Base-by-base conservation (phyloP, 2,888 invertebrate species). In the Sphinx pinastri region DNA sequence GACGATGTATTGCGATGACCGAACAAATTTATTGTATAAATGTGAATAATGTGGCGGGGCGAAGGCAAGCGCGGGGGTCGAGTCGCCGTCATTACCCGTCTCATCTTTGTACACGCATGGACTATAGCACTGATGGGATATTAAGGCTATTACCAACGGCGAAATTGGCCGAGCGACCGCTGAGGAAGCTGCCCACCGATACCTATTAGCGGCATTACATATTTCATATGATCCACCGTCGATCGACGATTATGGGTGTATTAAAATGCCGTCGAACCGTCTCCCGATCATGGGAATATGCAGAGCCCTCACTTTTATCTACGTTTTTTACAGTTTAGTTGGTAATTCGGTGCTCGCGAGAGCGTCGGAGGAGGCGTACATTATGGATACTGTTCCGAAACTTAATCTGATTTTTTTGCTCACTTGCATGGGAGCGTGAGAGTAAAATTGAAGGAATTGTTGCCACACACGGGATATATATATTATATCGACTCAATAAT, bases 191-290 rank as follows among this genome's bases (percentile, higher is more conserved):
- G 86, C 90, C 88, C 88, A 84, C 88, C 86, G 83, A 88, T 85
- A 87, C 90, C 91, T 92, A 93, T 92, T 92, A 92, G 91, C 88
- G 89, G 89, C 87, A 92, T 91, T 91, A 91, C 91, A 92, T 92
- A 92, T 92, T 92, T 91, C 90, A 91, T 92, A 88, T 89, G 90
- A 89, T 89, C 89, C 88, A 81, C 81, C 86, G 85, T 86, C 90
- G 88, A 88, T 85, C 89, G 86, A 81, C 88, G 88, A 93, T 93
- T 93, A 93, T 90, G 89, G 91, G 85, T 87, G 84, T 87, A 92
- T 93, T 93, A 93, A 92, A 88, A 88, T 84, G 90, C 88, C 87
- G 88, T 87, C 88, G 84, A 79, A 81, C 80, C 89, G 87, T 89
- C 89, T 89, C 85, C 85, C 82, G 88, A 86, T 85, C 91, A 92